Base-by-base conservation (phyloP, 2,888 invertebrate species). In the Amphimallon solstitiale region DNA sequence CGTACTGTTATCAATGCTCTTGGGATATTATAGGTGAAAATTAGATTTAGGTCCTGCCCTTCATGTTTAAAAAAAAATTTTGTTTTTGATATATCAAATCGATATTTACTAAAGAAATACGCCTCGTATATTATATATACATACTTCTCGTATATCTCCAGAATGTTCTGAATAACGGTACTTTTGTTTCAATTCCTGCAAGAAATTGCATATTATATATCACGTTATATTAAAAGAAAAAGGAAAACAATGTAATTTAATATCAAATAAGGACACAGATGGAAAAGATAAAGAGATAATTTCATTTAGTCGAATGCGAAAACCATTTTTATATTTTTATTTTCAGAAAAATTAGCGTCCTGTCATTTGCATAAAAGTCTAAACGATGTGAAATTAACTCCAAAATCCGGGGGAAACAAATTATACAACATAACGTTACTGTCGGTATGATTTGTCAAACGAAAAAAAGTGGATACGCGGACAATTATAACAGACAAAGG, bases 401-500 rank as follows among this genome's bases (percentile, higher is more conserved):
- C 12, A 29, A 59, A 43, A 43, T 45, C 56, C 19, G 43, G 45
- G 17, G 10, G 29, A 49, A 62, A 17, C 51, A 40, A 62, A 51
- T 62, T 51, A 62, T 21, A 51, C 14, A 61, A 61, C 46, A 19
- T 48, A 37, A 49, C 37, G 48, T 49, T 6, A 38, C 37, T 19
- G 14, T 7, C 62, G 40, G 35, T 40, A 40, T 51, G 51, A 40
- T 62, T 62, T 62, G 49, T 62, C 51, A 40, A 40, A 62, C 51
- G 49, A 19, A 19, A 62, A 62, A 62, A 62, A 62, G 43, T 59
- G 14, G 49, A 51, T 40, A 37, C 17, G 14, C 51, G 29, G 35
- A 63, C 54, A 63, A 63, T 45, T 43, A 63, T 15, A 63, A 63
- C 56, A 56, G 46, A 12, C 64, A 38, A 63, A 45, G 48, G 21